phyloP scores from a whole-genome alignment of 92 coral and sea anemone genomes.

The Plumapathes pennacea region DNA sequence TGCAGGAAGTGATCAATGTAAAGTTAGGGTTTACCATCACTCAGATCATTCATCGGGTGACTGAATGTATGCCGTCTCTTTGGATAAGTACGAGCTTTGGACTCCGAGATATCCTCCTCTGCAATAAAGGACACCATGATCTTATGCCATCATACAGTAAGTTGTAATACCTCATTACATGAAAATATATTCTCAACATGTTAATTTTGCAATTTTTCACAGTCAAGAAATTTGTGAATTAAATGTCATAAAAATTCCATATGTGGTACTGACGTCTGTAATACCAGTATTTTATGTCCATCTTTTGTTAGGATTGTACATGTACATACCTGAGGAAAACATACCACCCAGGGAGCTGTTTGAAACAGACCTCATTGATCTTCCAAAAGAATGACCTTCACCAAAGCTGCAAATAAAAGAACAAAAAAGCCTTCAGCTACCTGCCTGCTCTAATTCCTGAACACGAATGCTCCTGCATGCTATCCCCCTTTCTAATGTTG shows the following conservation, averaged over 20 bases:
- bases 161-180: neutral
- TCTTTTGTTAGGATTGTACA: too few species aligned
- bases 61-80: constrained; percentile 92
- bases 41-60: constrained; percentile 77
- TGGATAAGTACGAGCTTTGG: constrained; percentile 95
- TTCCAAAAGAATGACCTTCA: constrained; percentile 64
- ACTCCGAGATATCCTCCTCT: constrained; percentile 81
- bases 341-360: constrained; percentile 81
- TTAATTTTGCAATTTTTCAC: too few species aligned
- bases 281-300: too few species aligned
- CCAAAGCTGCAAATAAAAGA: constrained; percentile 57
- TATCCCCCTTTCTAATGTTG: neutral
- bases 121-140: neutral
- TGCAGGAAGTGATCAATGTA: neutral
- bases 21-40: constrained; percentile 62
- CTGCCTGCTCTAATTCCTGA: too few species aligned
- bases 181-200: too few species aligned
- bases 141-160: neutral
- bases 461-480: too few species aligned
- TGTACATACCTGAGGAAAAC: constrained; percentile 76
- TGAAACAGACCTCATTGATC: constrained; percentile 69
- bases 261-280: too few species aligned
- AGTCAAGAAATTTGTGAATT: too few species aligned
- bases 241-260: too few species aligned
- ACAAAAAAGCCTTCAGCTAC: neutral